Evolutionary conservation across 2,797 vertebrate genomes (phyloP).

Genomic region (Botia kubotai): DNA sequence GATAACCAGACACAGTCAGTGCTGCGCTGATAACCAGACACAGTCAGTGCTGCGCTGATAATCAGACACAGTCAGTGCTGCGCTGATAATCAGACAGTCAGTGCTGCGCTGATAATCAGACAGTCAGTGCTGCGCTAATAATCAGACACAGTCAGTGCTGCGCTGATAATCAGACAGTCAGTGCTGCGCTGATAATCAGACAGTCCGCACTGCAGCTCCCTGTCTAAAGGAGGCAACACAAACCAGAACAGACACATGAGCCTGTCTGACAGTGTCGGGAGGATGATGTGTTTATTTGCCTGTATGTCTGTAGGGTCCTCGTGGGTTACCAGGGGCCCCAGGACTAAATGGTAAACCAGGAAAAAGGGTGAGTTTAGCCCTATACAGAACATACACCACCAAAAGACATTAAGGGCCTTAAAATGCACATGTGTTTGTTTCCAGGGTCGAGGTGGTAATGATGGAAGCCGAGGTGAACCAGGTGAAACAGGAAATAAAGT

Average conservation of each 20-base stretch:
- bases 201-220: too few relatives aligned
- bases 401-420: neutral
- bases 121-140: too few relatives aligned
- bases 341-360: slow-evolving; percentile 89
- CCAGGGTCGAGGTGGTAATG: slow-evolving; percentile 89
- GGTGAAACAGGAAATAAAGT: slow-evolving; percentile 93
- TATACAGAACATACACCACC: neutral
- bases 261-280: neutral
- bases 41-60: too few relatives aligned
- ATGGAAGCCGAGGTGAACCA: slow-evolving; percentile 89
- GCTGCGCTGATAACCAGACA: too few relatives aligned
- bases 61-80: too few relatives aligned
- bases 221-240: too few relatives aligned
- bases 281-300: neutral
- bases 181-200: too few relatives aligned
- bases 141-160: too few relatives aligned
- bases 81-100: too few relatives aligned
- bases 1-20: too few relatives aligned
- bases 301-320: slow-evolving; percentile 80
- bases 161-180: too few relatives aligned
- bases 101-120: too few relatives aligned
- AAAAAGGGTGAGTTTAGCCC: slow-evolving; percentile 82
- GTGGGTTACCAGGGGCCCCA: slow-evolving; percentile 81
- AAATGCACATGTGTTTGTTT: slow-evolving; percentile 29
- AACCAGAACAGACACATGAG: neutral